Percentiles rank a stretch among this genome's conserved stretches.
Conservation (phyloP, 2,797 vertebrate species). For the Dicrostonyx torquatus region DNA sequence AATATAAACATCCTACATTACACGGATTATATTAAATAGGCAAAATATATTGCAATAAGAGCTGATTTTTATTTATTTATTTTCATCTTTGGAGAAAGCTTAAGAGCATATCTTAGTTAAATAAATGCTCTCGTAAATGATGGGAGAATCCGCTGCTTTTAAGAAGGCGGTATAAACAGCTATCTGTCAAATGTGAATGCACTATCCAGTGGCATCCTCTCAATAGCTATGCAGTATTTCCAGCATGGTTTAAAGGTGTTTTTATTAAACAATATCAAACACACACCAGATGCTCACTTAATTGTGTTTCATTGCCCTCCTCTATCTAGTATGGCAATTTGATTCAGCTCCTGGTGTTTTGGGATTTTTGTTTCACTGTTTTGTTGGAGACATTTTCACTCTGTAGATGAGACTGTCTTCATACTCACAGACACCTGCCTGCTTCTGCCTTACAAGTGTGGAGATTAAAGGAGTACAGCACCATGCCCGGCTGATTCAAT, state of each 20-base stretch:
- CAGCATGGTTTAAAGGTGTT: background rate
- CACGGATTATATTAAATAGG: background rate
- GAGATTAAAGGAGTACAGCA: background rate
- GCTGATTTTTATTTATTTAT: background rate
- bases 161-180: background rate
- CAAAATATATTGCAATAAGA: conserved; percentile 2
- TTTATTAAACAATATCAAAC: background rate
- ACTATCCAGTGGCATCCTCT: background rate
- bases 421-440: background rate
- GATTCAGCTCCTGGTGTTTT: background rate
- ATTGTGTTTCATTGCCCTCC: conserved; percentile 53
- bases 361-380: background rate
- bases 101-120: background rate
- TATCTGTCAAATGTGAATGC: background rate
- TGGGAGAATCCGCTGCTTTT: too few species aligned
- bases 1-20: background rate
- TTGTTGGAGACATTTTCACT: background rate
- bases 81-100: background rate
- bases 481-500: background rate
- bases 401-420: background rate
- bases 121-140: background rate
- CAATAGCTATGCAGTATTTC: background rate
- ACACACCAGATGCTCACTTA: background rate
- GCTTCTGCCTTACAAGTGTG: background rate
- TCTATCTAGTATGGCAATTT: conserved; percentile 25